Evolutionary conservation across 2,797 vertebrate species (phyloP).

Genomic region (Crocodylus rhombifer): DNA sequence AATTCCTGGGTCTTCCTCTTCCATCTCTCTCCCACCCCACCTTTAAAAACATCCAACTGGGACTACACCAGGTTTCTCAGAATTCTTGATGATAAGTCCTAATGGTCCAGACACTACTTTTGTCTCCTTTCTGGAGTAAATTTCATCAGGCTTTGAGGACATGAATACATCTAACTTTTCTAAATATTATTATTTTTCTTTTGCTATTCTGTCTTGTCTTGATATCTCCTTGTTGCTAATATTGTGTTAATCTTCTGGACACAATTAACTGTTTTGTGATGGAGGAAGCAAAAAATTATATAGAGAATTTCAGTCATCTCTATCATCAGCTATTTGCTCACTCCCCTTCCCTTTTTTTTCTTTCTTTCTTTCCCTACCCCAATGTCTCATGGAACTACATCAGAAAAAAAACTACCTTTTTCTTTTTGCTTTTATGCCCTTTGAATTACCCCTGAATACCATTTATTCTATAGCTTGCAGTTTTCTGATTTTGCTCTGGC

Average conservation of each 20-base stretch:
- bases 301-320: not conserved
- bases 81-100: conserved; percentile 21
- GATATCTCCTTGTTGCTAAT: not conserved
- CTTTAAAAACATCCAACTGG: not conserved
- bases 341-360: not conserved
- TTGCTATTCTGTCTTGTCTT: not conserved
- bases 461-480: not conserved
- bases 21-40: not conserved
- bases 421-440: not conserved
- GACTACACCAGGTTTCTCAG: not conserved
- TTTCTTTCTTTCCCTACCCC: conserved; percentile 24
- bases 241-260: conserved; percentile 30
- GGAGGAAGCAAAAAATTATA: not conserved
- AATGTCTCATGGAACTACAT: not conserved
- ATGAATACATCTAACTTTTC: not conserved
- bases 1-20: conserved; percentile 18
- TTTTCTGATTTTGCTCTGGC: not conserved
- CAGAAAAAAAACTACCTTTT: not conserved
- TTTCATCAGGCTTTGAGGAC: not conserved
- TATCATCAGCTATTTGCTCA: not conserved
- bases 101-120: conserved; percentile 9
- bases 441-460: not conserved
- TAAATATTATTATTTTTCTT: conserved; percentile 22
- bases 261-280: conserved; percentile 44
- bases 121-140: conserved; percentile 20